Conservation (phyloP, 2,888 invertebrate genomes). For the Parapristionchus giblindavisi region DNA sequence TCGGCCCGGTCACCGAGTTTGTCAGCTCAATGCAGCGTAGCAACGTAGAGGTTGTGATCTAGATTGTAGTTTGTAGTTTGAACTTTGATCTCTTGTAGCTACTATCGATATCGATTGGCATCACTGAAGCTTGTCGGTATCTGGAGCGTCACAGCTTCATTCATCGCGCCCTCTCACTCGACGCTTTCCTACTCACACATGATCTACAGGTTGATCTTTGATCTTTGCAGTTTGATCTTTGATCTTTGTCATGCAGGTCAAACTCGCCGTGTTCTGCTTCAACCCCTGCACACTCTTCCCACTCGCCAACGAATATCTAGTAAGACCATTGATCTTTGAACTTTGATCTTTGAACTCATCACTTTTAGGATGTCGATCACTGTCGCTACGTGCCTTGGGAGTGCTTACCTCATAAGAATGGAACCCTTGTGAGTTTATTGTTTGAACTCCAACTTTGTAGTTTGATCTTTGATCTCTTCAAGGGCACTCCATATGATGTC, state of each 20-base stretch:
- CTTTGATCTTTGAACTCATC: conserved; percentile 8
- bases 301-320: conserved; percentile 36
- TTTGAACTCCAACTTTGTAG: conserved; percentile 21
- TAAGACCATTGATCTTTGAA: conserved; percentile 8
- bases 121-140: conserved; percentile 44
- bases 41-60: conserved; percentile 35
- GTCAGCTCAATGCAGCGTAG: conserved; percentile 36
- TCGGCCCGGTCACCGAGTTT: conserved; percentile 36
- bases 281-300: conserved; percentile 36
- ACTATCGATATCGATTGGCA: conserved; percentile 40
- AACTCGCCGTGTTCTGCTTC: conserved; percentile 43
- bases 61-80: conserved; percentile 4
- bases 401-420: conserved; percentile 32
- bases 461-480: conserved; percentile 30
- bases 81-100: conserved; percentile 36
- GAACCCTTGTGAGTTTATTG: conserved; percentile 7
- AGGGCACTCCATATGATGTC: conserved; percentile 40
- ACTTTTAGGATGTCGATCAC: conserved; percentile 42
- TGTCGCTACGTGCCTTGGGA: conserved; percentile 44
- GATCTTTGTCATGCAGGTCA: conserved; percentile 40
- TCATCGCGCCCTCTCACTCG: conserved; percentile 41
- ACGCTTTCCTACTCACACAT: conserved; percentile 42
- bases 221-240: conserved; percentile 27
- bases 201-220: conserved; percentile 36
- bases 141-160: conserved; percentile 43